A percentile compares a stretch with the other conserved stretches of the same genome.
Conservation (phyloP, 2,113 vertebrate species). For the Galbula dea region DNA sequence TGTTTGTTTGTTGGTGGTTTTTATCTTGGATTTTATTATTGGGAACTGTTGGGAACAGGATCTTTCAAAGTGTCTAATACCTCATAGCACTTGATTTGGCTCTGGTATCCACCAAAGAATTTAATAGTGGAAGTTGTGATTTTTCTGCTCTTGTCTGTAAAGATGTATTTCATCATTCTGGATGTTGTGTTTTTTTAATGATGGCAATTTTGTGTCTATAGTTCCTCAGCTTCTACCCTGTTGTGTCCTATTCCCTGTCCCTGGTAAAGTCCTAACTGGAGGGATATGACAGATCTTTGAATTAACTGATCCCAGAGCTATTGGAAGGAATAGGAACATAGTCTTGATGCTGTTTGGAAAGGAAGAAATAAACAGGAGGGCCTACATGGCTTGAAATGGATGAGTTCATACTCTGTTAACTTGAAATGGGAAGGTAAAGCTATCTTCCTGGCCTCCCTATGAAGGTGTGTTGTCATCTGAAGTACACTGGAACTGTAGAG, state of each 20-base stretch:
- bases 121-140: background rate
- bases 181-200: background rate
- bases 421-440: background rate
- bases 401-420: background rate
- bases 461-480: background rate
- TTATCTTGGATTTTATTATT: background rate
- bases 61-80: background rate
- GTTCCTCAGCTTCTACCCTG: background rate
- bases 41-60: background rate
- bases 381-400: background rate
- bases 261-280: background rate
- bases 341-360: background rate
- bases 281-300: background rate
- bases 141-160: background rate
- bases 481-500: background rate
- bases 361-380: background rate
- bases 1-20: background rate
- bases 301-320: background rate
- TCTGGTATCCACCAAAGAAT: background rate
- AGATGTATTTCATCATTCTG: background rate
- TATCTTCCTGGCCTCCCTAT: background rate
- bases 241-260: background rate
- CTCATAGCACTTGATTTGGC: background rate
- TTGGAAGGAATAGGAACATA: background rate
- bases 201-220: background rate